Evolutionary conservation across 2,113 vertebrate species (phyloP).

Genomic region (Bungarus multicinctus): DNA sequence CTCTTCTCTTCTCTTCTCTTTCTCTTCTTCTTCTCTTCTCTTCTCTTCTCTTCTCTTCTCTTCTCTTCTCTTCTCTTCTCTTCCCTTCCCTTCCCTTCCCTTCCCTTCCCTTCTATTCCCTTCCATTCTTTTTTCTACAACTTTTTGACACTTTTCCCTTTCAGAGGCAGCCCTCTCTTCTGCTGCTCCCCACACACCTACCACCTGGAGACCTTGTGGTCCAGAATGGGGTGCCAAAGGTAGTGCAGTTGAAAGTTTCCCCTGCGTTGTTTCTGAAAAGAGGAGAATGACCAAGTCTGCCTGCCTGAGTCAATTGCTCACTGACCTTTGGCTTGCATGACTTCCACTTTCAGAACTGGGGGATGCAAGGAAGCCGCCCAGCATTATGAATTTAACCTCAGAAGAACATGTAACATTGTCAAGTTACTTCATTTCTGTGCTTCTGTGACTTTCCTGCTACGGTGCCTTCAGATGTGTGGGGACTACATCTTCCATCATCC

Average conservation of each 20-base stretch:
- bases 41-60: too few species aligned
- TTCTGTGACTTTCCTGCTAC: neutral
- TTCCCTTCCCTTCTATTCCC: too few species aligned
- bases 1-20: too few species aligned
- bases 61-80: too few species aligned
- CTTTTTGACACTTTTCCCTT: neutral
- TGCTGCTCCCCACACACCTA: too few species aligned
- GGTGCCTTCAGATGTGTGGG: neutral
- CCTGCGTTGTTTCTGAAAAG: neutral
- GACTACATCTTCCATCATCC: neutral
- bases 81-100: too few species aligned
- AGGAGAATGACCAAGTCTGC: neutral
- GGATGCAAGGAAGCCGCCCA: neutral
- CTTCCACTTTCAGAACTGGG: neutral
- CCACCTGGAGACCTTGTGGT: neutral
- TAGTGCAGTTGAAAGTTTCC: neutral
- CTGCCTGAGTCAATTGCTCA: neutral
- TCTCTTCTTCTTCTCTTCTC: too few species aligned
- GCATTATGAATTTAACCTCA: too few species aligned
- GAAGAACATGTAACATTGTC: neutral
- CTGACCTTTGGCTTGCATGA: neutral
- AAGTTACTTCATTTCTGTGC: neutral
- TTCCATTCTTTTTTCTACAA: too few species aligned
- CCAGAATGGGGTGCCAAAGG: neutral
- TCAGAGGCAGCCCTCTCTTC: neutral